Percentiles rank a stretch among this genome's conserved stretches.
Evolutionary conservation across 2,888 invertebrate species (phyloP).

Genomic region (Odontocerum albicorne): DNA sequence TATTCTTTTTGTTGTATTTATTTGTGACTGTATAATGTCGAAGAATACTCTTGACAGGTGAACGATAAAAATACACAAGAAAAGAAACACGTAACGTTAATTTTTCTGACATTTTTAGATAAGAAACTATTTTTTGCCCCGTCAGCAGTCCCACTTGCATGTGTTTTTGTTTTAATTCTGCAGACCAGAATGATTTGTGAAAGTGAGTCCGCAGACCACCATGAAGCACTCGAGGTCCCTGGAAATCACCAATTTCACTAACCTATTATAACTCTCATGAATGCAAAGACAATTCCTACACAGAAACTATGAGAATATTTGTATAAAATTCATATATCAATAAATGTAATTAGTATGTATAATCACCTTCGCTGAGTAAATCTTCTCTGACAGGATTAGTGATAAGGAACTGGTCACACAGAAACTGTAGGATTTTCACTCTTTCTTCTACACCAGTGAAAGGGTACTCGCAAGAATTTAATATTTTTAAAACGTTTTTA

Average conservation of each 20-base stretch:
- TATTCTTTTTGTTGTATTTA: too few relatives aligned
- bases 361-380: constrained; percentile 88
- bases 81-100: too few relatives aligned
- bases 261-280: neutral
- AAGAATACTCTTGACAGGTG: too few relatives aligned
- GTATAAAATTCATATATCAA: constrained; percentile 34
- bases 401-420: constrained; percentile 92
- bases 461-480: constrained; percentile 83
- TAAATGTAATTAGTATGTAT: neutral
- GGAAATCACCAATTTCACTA: neutral
- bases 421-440: constrained; percentile 81
- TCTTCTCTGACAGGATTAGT: constrained; percentile 93
- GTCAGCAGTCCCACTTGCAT: too few relatives aligned
- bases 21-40: too few relatives aligned
- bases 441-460: constrained; percentile 79
- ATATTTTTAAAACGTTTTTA: constrained; percentile 67
- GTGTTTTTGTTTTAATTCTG: neutral
- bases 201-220: neutral
- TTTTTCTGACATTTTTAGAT: too few relatives aligned
- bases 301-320: neutral
- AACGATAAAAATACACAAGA: too few relatives aligned
- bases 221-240: neutral
- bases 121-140: too few relatives aligned
- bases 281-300: neutral
- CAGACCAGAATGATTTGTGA: neutral